Evolutionary conservation across 2,888 invertebrate species (phyloP).

Genomic region (Drosophila monieri): DNA sequence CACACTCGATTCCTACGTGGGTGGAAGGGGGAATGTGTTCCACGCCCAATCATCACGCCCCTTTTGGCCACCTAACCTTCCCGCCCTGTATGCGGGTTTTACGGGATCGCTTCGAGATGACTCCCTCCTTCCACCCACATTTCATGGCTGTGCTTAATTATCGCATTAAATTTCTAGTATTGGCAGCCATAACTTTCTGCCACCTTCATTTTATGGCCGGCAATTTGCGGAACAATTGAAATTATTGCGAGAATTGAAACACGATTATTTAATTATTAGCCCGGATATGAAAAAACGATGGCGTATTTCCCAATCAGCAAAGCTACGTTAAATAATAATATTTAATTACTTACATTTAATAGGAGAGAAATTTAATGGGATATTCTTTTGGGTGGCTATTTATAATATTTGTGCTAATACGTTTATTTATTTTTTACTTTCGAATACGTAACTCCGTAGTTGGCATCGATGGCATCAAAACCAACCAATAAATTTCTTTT

Average conservation of each 20-base stretch:
- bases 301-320: neutral
- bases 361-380: neutral
- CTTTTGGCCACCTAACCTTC: constrained; percentile 22
- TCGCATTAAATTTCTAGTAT: constrained; percentile 46
- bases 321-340: neutral
- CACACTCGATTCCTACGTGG: constrained; percentile 21
- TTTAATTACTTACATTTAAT: neutral
- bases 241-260: constrained; percentile 18
- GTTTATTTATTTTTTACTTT: no score
- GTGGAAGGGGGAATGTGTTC: neutral
- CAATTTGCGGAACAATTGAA: constrained; percentile 29
- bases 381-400: no score
- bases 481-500: no score
- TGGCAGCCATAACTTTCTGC: constrained; percentile 29
- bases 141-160: constrained; percentile 45
- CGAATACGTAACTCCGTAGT: no score
- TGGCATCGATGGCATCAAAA: no score
- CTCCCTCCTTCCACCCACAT: neutral
- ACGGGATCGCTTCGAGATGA: constrained; percentile 1
- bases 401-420: no score
- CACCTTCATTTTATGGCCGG: constrained; percentile 25
- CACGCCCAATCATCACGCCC: constrained; percentile 16
- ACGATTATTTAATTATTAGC: constrained; percentile 11
- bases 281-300: neutral
- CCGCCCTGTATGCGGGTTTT: constrained; percentile 22